A percentile compares a stretch with the other conserved stretches of the same genome.
phyloP scores from a whole-genome alignment of 2,797 vertebrate species.

The Brotula barbata region DNA sequence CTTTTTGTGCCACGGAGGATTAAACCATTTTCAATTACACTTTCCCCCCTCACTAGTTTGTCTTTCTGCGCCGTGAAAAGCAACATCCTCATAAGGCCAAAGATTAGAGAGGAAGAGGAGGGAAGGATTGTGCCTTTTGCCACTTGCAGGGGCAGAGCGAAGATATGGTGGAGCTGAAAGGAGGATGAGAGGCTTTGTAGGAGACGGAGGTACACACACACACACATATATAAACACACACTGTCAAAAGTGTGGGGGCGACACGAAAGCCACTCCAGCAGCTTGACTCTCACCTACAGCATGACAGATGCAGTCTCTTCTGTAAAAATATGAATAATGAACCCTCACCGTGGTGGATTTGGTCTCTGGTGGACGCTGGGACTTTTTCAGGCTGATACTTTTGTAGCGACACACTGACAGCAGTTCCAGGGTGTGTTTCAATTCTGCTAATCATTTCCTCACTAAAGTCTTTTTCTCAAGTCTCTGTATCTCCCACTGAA shows the following conservation, averaged over 20 bases:
- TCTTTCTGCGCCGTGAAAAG: neutral
- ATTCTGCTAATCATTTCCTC: no score
- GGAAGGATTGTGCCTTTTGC: constrained; percentile 22
- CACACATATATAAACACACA: neutral
- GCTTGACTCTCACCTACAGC: neutral
- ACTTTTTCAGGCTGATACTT: neutral
- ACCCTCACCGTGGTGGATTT: no score
- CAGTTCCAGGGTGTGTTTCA: neutral
- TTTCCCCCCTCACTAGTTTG: neutral
- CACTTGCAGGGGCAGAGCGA: constrained; percentile 6
- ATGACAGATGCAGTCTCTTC: neutral
- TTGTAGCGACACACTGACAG: neutral
- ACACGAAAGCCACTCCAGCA: neutral
- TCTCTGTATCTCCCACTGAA: no score
- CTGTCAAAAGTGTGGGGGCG: neutral
- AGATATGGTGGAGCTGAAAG: neutral
- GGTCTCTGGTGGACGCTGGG: neutral
- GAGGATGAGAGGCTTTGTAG: constrained; percentile 35
- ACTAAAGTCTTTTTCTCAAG: no score
- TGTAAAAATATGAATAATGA: no score
- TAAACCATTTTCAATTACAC: constrained; percentile 37
- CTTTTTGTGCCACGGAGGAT: constrained; percentile 35
- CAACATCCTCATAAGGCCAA: constrained; percentile 12
- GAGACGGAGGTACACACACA: constrained; percentile 6
- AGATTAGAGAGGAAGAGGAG: neutral